Percentiles rank a stretch among this genome's conserved stretches.
Evolutionary conservation across 2,888 invertebrate species (phyloP).

Genomic region (Cheilosia soror): DNA sequence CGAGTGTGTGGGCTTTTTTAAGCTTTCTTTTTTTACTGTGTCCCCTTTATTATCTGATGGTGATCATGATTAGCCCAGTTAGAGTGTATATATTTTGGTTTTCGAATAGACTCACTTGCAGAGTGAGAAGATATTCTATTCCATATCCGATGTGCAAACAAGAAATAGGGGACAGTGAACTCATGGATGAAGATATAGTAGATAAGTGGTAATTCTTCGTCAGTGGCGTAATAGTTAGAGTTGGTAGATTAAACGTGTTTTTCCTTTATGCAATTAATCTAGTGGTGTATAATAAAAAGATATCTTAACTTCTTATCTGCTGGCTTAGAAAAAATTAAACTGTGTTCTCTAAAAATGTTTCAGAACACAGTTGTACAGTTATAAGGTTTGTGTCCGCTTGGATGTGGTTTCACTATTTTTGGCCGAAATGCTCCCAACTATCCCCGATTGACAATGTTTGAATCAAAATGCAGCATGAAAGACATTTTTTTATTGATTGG

Average conservation of each 20-base stretch:
- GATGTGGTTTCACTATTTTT: no score
- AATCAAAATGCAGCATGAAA: no score
- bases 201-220: not conserved
- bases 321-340: no score
- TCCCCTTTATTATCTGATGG: not conserved
- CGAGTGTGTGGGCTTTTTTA: not conserved
- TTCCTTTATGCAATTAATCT: no score
- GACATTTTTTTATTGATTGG: no score
- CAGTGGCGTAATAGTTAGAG: constrained; percentile 5
- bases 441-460: no score
- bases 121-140: constrained; percentile 12
- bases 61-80: constrained; percentile 42
- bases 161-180: constrained; percentile 47
- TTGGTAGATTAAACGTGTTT: not conserved
- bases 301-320: no score
- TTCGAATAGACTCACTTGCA: not conserved
- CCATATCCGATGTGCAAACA: constrained; percentile 27
- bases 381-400: no score
- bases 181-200: not conserved
- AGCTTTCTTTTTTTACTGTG: constrained; percentile 25
- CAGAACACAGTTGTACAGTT: no score
- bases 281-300: no score
- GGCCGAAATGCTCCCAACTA: no score
- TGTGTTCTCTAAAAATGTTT: no score
- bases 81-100: constrained; percentile 23